These are phyloP conservation scores for Galeruca laticollis DNA, from an alignment of 2,888 invertebrate species.

Conservation along the genomic window DNA sequence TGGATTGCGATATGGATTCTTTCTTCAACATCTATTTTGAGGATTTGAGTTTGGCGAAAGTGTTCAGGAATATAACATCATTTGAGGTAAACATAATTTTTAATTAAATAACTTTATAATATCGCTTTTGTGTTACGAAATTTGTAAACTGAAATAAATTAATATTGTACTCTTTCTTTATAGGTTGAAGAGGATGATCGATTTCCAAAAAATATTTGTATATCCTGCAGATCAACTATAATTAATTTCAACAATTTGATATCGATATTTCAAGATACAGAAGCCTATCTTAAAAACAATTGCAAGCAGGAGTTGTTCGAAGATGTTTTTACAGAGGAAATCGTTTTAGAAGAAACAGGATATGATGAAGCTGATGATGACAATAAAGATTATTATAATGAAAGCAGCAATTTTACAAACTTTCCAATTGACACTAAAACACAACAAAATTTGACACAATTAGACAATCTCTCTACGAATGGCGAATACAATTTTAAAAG, in stretches of 20 bases:
- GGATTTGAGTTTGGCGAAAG: constrained; percentile 36
- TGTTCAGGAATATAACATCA: constrained; percentile 35
- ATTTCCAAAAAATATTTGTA: constrained; percentile 35
- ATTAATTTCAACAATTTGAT: constrained; percentile 40
- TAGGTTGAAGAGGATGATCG: constrained; percentile 36
- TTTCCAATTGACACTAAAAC: background rate
- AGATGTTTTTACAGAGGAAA: constrained; percentile 13
- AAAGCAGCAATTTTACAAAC: background rate
- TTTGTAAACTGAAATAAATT: background rate
- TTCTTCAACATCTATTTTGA: constrained; percentile 36
- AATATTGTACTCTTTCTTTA: constrained; percentile 11
- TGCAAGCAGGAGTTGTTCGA: constrained; percentile 21
- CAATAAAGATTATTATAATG: background rate
- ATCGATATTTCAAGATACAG: constrained; percentile 40
- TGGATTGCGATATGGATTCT: constrained; percentile 26
- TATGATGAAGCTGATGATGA: constrained; percentile 1
- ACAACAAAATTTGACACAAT: background rate
- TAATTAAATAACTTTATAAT: constrained; percentile 4
- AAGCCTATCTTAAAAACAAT: constrained; percentile 31
- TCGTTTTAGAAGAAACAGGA: constrained; percentile 8
- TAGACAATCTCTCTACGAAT: background rate
- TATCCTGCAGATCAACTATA: constrained; percentile 35
- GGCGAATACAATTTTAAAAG: background rate
- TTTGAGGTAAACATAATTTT: constrained; percentile 26
- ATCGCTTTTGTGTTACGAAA: background rate